These are phyloP conservation scores for Climacteris rufus DNA, from an alignment of 2,113 vertebrate genomes.

Conservation along the genomic window DNA sequence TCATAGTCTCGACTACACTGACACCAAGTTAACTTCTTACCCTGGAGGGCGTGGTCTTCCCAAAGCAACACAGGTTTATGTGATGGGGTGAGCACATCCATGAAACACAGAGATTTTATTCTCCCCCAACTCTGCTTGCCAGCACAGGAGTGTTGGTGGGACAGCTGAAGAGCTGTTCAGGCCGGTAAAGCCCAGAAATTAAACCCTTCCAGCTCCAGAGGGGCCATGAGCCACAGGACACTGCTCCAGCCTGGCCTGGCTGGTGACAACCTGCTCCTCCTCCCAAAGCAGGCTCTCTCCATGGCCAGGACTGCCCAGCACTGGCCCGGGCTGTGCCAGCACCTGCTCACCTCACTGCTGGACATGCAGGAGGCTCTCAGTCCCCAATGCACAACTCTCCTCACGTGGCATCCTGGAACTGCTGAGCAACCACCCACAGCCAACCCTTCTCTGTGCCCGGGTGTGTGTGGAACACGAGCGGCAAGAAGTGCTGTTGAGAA, in stretches of 20 bases:
- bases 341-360: not conserved
- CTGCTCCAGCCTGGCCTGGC: not conserved
- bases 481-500: not conserved
- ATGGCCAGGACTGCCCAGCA: not conserved
- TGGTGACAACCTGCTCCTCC: not conserved
- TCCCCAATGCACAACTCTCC: not conserved
- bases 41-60: not conserved
- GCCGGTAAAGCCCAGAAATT: not conserved
- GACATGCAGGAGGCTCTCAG: not conserved
- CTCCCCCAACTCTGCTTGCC: not conserved
- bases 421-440: not conserved
- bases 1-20: not conserved
- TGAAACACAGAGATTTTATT: not conserved
- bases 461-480: accelerated
- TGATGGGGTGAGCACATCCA: not conserved
- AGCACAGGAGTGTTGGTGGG: not conserved
- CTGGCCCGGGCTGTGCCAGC: not conserved
- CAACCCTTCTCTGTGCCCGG: not conserved
- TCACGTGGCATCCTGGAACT: not conserved
- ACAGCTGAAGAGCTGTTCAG: not conserved
- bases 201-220: not conserved
- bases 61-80: not conserved
- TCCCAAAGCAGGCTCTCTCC: accelerated
- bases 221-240: accelerated
- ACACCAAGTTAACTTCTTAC: not conserved